Evolutionary conservation across 2,888 invertebrate species (phyloP), one percentile per base, ranked within the genome.

Genomic region (Isoperla grammatica): DNA sequence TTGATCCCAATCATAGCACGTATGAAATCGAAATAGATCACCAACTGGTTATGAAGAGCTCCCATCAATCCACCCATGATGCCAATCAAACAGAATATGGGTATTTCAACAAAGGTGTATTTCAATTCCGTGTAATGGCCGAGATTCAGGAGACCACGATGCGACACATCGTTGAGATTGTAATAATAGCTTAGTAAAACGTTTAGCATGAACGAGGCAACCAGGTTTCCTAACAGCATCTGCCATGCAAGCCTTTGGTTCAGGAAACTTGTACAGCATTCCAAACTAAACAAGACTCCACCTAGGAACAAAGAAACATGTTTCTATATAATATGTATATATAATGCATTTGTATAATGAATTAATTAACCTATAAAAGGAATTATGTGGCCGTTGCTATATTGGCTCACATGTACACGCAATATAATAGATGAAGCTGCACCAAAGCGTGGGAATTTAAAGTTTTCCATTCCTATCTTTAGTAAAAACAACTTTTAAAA

Each of bases 211-310:
- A 99, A 98, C 0, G 95, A 93, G 2, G 95, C 90, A 19, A 96
- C 86, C 71, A 97, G 91, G 0, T 98, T 95, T 0, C 95, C 91
- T 71, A 99, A 95, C 72, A 99, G 92, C 64, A 96, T 96, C 68
- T 95, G 83, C 96, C 97, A 98, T 17, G 97, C 97, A 54, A 99
- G 78, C 60, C 88, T 86, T 73, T 98, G 98, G 74, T 98, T 98
- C 92, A 97, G 99, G 74, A 98, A 98, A 74, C 95, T 96, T 0
- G 97, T 92, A 9, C 98, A 98, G 78, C 99, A 98, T 78, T 99
- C 98, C 63, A 99, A 78, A 62, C 94, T 93, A 76, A 99, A 98
- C 13, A 99, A 76, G 29, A 98, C 95, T 35, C 98, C 98, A 69
- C 95, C 92, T 85, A 73, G 73, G 61, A 61, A 65, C n/a, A n/a